Evolutionary conservation across 1,140 invertebrate species (phyloP).

Genomic region (Papilio aristodemus): DNA sequence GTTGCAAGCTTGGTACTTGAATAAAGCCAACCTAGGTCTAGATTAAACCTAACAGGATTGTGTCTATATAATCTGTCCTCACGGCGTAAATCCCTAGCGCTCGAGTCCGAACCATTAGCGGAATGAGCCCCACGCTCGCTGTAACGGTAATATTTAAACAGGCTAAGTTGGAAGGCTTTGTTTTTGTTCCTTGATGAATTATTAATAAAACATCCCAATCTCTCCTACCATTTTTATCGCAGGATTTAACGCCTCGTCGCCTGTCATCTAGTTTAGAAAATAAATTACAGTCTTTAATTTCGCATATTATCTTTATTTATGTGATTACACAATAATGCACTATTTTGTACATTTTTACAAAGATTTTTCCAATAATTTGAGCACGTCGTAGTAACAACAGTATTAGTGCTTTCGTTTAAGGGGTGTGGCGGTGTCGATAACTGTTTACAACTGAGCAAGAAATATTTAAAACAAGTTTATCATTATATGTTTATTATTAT

Average conservation of each 20-base stretch:
- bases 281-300: background rate
- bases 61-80: background rate
- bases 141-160: background rate
- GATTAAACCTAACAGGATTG: conserved; percentile 16
- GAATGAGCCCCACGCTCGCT: background rate
- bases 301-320: too few relatives aligned
- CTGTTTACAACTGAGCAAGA: too few relatives aligned
- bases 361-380: too few relatives aligned
- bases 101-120: background rate
- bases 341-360: too few relatives aligned
- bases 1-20: background rate
- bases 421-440: too few relatives aligned
- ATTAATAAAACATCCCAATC: background rate
- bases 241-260: background rate
- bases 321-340: too few relatives aligned
- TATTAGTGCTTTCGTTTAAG: too few relatives aligned
- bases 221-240: background rate
- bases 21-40: background rate
- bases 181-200: conserved; percentile 2
- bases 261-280: background rate
- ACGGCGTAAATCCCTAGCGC: background rate
- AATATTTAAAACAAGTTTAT: too few relatives aligned
- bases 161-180: background rate
- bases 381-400: too few relatives aligned
- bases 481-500: too few relatives aligned